Evolutionary conservation across 2,113 vertebrate genomes (phyloP).

Genomic region (Glaucomys volans): DNA sequence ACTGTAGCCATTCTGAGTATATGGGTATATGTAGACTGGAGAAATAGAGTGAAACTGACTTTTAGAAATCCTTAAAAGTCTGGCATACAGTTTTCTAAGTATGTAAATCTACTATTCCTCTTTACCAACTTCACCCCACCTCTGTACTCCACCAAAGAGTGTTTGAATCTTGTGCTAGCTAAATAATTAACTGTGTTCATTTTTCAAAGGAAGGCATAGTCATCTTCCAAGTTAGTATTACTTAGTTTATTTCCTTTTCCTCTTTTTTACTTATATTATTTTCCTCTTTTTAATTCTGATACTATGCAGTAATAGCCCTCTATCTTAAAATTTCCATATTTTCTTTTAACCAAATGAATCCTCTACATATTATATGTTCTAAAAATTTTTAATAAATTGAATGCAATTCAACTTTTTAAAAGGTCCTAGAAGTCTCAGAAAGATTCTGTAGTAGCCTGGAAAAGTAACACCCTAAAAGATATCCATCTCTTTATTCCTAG

Average conservation of each 20-base stretch:
- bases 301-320: neutral
- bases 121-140: neutral
- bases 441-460: neutral
- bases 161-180: neutral
- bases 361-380: slow-evolving; percentile 18
- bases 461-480: neutral
- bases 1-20: neutral
- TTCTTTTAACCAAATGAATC: slow-evolving; percentile 45
- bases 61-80: slow-evolving; percentile 4
- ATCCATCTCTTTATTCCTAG: neutral
- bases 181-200: neutral
- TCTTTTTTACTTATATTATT: neutral
- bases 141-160: neutral
- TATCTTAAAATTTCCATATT: neutral
- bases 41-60: neutral
- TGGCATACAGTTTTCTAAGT: neutral
- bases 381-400: slow-evolving; percentile 5
- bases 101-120: neutral
- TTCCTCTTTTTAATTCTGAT: neutral
- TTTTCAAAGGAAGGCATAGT: neutral
- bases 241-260: neutral
- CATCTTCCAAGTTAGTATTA: neutral
- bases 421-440: slow-evolving; percentile 27
- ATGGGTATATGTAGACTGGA: neutral
- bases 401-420: slow-evolving; percentile 30